These are phyloP conservation scores for Zhuqinia jingwanae DNA, from an alignment of 2,888 invertebrate species.

Conservation along the genomic window DNA sequence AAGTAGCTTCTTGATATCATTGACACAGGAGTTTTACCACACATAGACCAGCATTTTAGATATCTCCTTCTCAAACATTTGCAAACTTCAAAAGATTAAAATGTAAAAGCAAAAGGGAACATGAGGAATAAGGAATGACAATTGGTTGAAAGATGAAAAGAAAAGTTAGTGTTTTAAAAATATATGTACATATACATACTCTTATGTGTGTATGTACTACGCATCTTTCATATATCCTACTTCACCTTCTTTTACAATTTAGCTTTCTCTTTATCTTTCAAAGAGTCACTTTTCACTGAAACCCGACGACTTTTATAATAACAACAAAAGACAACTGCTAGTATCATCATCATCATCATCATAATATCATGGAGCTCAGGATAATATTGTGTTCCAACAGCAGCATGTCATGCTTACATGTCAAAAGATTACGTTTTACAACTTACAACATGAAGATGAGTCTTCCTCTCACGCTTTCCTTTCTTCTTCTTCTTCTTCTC, in stretches of 20 bases:
- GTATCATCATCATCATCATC: no score
- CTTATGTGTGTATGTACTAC: conserved; percentile 11
- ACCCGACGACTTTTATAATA: conserved; percentile 44
- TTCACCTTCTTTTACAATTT: conserved; percentile 53
- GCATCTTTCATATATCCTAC: no score
- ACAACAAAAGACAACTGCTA: conserved; percentile 47
- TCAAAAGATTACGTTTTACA: conserved; percentile 58
- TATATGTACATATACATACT: conserved; percentile 5
- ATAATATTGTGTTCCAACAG: conserved; percentile 49
- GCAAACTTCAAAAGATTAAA: no score
- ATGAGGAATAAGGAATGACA: no score
- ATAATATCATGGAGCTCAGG: conserved; percentile 2
- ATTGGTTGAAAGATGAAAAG: conserved; percentile 1
- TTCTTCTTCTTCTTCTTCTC: background rate
- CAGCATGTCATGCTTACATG: conserved; percentile 45
- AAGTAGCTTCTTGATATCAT: no score
- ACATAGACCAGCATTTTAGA: no score
- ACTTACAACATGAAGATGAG: conserved; percentile 18
- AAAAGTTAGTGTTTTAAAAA: background rate
- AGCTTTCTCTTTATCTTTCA: no score
- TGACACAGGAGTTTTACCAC: no score
- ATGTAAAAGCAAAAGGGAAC: background rate
- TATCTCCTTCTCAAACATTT: no score
- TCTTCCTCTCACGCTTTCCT: background rate
- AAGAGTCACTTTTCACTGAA: conserved; percentile 21